Percentiles rank a stretch among this genome's conserved stretches.
Conservation (phyloP, 2,888 invertebrate genomes). For the Cataglyphis cursor region DNA sequence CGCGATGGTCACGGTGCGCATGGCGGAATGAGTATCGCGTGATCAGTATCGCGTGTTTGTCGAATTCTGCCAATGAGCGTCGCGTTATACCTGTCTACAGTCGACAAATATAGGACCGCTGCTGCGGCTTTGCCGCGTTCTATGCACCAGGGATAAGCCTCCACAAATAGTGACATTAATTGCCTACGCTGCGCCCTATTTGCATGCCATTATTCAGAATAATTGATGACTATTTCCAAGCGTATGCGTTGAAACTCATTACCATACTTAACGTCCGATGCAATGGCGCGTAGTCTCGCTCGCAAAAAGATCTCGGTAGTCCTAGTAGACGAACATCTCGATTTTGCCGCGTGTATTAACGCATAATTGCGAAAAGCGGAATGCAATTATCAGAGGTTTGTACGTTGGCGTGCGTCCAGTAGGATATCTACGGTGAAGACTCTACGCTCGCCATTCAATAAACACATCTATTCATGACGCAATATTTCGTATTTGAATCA, state of each 20-base stretch:
- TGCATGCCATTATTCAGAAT: constrained; percentile 85
- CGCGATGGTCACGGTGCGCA: constrained; percentile 4
- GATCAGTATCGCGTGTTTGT: constrained; percentile 76
- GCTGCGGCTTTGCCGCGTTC: constrained; percentile 66
- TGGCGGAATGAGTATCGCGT: constrained; percentile 62
- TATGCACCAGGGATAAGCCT: constrained; percentile 82
- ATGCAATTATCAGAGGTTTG: not conserved
- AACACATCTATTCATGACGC: not conserved
- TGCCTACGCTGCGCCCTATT: constrained; percentile 83
- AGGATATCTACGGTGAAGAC: not conserved
- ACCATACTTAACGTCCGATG: constrained; percentile 80
- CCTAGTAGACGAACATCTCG: constrained; percentile 26
- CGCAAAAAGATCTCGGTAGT: constrained; percentile 15
- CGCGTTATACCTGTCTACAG: constrained; percentile 68
- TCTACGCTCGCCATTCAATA: not conserved
- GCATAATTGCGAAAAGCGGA: constrained; percentile 22
- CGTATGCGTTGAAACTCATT: constrained; percentile 83
- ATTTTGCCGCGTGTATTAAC: constrained; percentile 27
- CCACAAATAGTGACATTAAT: constrained; percentile 85
- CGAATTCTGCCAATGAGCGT: constrained; percentile 67
- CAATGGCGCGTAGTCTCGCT: constrained; percentile 9
- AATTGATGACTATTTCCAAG: constrained; percentile 85
- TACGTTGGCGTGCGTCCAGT: constrained; percentile 6
- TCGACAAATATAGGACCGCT: constrained; percentile 76
- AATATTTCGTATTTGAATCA: not conserved